Evolutionary conservation across 2,888 invertebrate species (phyloP).

Genomic region (Hololepta plana): DNA sequence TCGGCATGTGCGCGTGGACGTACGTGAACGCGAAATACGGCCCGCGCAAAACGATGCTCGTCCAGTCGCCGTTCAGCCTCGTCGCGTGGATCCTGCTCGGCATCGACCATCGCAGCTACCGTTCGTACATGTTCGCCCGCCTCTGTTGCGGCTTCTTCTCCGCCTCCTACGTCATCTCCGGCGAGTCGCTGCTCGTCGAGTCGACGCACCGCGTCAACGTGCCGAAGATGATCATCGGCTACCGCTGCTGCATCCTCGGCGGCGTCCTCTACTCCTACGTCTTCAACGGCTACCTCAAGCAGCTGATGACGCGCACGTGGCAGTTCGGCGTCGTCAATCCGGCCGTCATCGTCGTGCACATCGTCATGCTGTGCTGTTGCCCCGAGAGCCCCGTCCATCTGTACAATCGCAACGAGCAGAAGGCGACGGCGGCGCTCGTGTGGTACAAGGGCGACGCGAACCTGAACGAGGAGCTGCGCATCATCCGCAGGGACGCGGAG

Average conservation of each 20-base stretch:
- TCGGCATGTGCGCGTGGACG: conserved; percentile 13
- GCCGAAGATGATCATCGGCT: conserved; percentile 8
- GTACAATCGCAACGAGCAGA: conserved; percentile 11
- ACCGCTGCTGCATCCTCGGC: conserved; percentile 9
- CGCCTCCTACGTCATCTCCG: conserved; percentile 12
- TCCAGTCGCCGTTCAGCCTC: conserved; percentile 13
- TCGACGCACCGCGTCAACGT: conserved; percentile 11
- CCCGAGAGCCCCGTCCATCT: conserved; percentile 18
- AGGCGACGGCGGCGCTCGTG: conserved; percentile 12
- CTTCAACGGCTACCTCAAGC: conserved; percentile 8
- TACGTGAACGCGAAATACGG: conserved; percentile 13
- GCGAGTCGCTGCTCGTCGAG: conserved; percentile 13
- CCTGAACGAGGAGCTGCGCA: conserved; percentile 13
- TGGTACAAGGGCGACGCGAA: too few relatives aligned
- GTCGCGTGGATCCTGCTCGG: conserved; percentile 11
- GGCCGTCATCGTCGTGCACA: conserved; percentile 10
- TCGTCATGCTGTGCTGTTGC: conserved; percentile 10
- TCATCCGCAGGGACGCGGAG: conserved; percentile 14
- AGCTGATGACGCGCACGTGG: conserved; percentile 6
- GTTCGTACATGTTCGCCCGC: conserved; percentile 6
- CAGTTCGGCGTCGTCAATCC: conserved; percentile 9
- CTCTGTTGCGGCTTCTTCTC: conserved; percentile 15
- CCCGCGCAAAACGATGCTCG: conserved; percentile 13
- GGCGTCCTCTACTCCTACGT: conserved; percentile 10
- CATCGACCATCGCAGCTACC: neutral